These are phyloP conservation scores for Tiphia femorata DNA, from an alignment of 2,888 invertebrate species.

Conservation along the genomic window DNA sequence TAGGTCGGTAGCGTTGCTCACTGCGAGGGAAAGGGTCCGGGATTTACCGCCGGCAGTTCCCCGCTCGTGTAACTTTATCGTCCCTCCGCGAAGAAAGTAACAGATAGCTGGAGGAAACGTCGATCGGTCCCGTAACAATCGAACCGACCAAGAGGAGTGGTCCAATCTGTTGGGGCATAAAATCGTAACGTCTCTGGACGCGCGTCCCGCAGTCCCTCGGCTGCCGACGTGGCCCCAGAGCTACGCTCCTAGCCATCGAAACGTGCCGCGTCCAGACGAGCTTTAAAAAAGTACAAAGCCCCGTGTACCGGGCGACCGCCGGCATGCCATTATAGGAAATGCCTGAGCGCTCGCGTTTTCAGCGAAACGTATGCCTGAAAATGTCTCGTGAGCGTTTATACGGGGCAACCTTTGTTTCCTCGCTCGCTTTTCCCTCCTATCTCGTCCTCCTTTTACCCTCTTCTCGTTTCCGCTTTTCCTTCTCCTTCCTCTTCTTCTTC, in stretches of 20 bases:
- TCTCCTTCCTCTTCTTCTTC: neutral
- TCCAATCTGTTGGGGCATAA: too few species aligned
- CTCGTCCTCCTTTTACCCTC: neutral
- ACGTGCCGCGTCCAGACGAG: constrained; percentile 17
- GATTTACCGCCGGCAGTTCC: too few species aligned
- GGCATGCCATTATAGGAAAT: constrained; percentile 35
- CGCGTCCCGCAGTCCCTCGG: too few species aligned
- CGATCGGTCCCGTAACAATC: too few species aligned
- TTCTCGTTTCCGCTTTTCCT: constrained; percentile 5
- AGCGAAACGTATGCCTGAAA: constrained; percentile 30
- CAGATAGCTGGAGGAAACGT: too few species aligned
- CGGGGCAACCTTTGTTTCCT: constrained; percentile 15
- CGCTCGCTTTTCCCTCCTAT: neutral
- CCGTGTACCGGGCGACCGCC: constrained; percentile 22
- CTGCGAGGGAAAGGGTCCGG: too few species aligned
- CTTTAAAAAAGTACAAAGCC: constrained; percentile 31
- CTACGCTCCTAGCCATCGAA: constrained; percentile 15
- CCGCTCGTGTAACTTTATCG: too few species aligned
- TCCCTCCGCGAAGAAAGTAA: too few species aligned
- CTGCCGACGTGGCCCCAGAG: too few species aligned
- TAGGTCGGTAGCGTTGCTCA: too few species aligned
- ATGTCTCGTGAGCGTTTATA: constrained; percentile 38
- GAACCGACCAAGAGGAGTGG: too few species aligned
- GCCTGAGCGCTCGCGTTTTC: constrained; percentile 31
- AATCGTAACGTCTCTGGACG: too few species aligned